Base-by-base conservation (phyloP, 1,140 invertebrate genomes). In the Psix sp. region DNA sequence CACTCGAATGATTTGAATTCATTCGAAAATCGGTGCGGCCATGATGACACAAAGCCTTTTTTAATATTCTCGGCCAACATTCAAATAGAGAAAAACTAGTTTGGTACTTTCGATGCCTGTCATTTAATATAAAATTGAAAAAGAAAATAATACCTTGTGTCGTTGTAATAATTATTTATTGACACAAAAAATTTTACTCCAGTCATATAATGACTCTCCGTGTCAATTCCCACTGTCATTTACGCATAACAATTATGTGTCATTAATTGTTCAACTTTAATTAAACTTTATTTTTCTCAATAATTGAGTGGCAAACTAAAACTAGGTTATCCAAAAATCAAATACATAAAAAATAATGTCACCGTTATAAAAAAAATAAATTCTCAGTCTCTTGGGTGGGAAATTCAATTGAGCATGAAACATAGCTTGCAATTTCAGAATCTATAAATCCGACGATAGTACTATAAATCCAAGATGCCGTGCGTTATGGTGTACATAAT, bases 81-180 rank as follows among this genome's bases (percentile, higher is more conserved):
- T 42, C 39, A 48, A 48, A 38, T 36, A 17, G 9, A 7, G 26
- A 49, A 66, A 66, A 66, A 35, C 38, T 21, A 17, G 51, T 40
- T 17, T 39, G 20, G 45, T 14, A 42, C 16, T 66, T 49, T 66
- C 24, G 33, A 35, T 66, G 15, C n/a, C 24, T 9, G 33, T 17
- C 16, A 24, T n/a, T 18, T 39, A 20, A 66, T 42, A 56, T 48
- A 56, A 18, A 21, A 21, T 16, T 40, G 13, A 38, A 56, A 31
- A 66, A 26, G 40, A 66, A 56, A 66, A n/a, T 56, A 48, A 66
- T 66, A 48, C 56, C 42, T 39, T 39, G 35, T 56, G 45, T 48
- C 18, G 35, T 14, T 24, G 10, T 11, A 39, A 40, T 66, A 36
- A 29, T 38, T 48, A 11, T 45, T 31, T 21, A 18, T 33, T 3